These are phyloP conservation scores for Diglossa cyanea DNA, from an alignment of 2,797 vertebrate species.

Conservation along the genomic window DNA sequence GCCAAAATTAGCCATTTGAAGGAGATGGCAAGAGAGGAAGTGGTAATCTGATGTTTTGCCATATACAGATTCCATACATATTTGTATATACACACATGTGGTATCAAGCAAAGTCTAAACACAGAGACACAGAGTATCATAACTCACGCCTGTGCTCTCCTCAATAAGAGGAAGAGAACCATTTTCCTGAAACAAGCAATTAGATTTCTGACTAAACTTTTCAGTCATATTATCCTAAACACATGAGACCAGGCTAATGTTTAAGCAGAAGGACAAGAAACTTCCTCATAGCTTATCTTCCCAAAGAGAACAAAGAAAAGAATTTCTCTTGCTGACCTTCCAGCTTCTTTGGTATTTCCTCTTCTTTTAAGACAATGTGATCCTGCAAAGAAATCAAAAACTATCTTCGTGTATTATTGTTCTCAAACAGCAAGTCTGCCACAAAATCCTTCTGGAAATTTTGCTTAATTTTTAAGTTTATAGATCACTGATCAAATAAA, in stretches of 20 bases:
- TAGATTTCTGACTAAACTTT: not conserved
- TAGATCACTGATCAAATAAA: not conserved
- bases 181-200: not conserved
- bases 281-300: not conserved
- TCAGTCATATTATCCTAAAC: not conserved
- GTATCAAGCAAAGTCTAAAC: not conserved
- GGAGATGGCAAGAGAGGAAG: not conserved
- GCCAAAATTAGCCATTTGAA: not conserved
- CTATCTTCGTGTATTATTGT: not conserved
- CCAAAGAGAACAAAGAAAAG: not conserved
- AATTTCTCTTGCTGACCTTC: constrained; percentile 58
- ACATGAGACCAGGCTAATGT: not conserved
- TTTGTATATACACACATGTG: not conserved
- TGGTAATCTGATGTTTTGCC: not conserved
- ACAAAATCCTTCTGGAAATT: not conserved
- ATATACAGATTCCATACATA: not conserved
- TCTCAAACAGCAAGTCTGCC: not conserved
- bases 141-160: not conserved
- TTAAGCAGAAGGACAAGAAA: not conserved
- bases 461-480: not conserved
- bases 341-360: constrained; percentile 26
- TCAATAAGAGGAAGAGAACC: not conserved
- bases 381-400: constrained; percentile 65
- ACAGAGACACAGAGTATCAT: not conserved
- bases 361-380: constrained; percentile 71